Conservation (phyloP, 2,113 vertebrate genomes). For the Anhinga anhinga region DNA sequence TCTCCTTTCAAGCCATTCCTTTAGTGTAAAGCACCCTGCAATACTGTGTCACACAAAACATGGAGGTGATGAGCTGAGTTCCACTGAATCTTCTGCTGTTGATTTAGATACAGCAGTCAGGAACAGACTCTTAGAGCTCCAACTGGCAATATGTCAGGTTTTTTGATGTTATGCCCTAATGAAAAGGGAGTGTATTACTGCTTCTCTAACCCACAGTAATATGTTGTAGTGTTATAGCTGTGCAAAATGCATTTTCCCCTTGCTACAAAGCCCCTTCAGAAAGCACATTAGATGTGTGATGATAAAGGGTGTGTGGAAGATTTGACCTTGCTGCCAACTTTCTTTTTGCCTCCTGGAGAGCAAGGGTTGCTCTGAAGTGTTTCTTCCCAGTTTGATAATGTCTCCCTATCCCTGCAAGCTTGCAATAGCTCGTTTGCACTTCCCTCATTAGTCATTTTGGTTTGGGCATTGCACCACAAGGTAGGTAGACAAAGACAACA, state of each 20-base stretch:
- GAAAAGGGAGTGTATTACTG: not conserved
- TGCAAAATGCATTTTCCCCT: not conserved
- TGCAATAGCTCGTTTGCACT: rapidly evolving
- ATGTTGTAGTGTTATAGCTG: not conserved
- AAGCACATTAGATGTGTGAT: not conserved
- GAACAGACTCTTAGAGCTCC: not conserved
- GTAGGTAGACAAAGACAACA: not conserved
- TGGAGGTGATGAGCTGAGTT: not conserved
- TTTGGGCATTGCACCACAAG: not conserved
- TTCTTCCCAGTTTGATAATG: not conserved
- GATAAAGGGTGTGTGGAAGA: not conserved
- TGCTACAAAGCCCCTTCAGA: not conserved
- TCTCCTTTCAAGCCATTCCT: not conserved
- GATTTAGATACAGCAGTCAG: not conserved
- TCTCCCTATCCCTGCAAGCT: not conserved
- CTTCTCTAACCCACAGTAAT: not conserved
- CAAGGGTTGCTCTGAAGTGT: not conserved
- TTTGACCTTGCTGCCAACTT: not conserved
- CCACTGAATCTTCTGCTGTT: not conserved
- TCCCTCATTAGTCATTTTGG: not conserved
- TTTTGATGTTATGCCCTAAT: not conserved
- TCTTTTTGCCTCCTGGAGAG: not conserved
- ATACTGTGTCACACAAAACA: not conserved
- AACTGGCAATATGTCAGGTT: rapidly evolving
- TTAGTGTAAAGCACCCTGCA: not conserved